Evolutionary conservation across 2,797 vertebrate genomes (phyloP).

Genomic region (Acipenser ruthenus): DNA sequence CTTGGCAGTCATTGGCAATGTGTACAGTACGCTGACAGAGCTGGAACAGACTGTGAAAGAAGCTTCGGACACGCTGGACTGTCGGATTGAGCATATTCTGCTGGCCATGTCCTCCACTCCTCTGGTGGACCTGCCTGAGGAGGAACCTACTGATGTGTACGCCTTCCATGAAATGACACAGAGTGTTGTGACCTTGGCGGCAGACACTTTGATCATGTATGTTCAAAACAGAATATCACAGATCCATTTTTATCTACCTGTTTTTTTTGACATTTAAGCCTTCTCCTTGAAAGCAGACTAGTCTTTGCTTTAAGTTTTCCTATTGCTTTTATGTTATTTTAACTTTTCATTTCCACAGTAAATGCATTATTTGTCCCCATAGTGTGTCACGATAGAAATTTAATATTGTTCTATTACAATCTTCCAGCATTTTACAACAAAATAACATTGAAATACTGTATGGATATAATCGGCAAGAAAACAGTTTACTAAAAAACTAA

Average conservation of each 20-base stretch:
- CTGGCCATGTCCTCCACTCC: conserved; percentile 47
- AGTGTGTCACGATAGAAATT: too few relatives aligned
- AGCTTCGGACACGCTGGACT: conserved; percentile 58
- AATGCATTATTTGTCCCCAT: too few relatives aligned
- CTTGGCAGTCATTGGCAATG: conserved; percentile 50
- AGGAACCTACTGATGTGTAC: conserved; percentile 43
- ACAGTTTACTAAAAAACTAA: too few relatives aligned
- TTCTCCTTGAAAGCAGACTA: too few relatives aligned
- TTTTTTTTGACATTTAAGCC: too few relatives aligned
- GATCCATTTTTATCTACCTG: not conserved
- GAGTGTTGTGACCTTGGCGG: conserved; percentile 35
- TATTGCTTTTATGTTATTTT: too few relatives aligned
- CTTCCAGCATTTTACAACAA: too few relatives aligned
- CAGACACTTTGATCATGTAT: conserved; percentile 48
- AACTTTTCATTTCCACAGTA: too few relatives aligned
- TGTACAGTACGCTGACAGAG: conserved; percentile 44
- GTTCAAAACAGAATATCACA: not conserved
- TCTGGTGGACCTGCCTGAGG: conserved; percentile 58
- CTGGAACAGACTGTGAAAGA: conserved; percentile 52
- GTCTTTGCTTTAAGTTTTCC: too few relatives aligned
- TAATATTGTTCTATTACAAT: too few relatives aligned
- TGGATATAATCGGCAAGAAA: too few relatives aligned
- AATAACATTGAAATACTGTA: too few relatives aligned
- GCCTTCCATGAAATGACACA: conserved; percentile 55
- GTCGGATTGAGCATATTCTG: conserved; percentile 58